Evolutionary conservation across 2,888 invertebrate species (phyloP).

Genomic region (Chloroclystis v-ata): DNA sequence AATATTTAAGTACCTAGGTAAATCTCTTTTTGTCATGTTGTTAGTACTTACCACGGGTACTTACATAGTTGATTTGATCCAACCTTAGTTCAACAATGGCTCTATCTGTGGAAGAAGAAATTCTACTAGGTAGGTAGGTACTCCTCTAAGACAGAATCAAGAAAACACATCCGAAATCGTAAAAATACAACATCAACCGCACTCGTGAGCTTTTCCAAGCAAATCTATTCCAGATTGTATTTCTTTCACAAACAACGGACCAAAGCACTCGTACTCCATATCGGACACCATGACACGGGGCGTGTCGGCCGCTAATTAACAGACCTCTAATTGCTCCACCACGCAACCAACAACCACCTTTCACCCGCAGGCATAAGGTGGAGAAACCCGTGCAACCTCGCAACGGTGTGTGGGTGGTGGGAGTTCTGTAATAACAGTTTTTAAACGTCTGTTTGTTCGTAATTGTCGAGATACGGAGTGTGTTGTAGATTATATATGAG

Average conservation of each 20-base stretch:
- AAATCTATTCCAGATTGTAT: not conserved
- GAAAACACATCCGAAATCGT: no score
- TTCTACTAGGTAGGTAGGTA: no score
- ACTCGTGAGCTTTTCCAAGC: no score
- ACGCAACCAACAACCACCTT: not conserved
- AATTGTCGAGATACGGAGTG: conserved; percentile 4
- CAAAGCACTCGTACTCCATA: conserved; percentile 16
- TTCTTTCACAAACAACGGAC: not conserved
- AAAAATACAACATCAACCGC: no score
- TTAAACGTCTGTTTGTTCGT: conserved; percentile 24
- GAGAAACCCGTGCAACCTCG: not conserved
- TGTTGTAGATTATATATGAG: not conserved
- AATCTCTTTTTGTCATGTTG: no score
- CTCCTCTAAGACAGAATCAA: no score
- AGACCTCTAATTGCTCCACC: conserved; percentile 18
- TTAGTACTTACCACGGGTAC: no score
- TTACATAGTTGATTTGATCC: no score
- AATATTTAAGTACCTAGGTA: no score
- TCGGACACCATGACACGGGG: conserved; percentile 23
- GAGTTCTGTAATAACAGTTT: conserved; percentile 25
- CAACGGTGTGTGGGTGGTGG: conserved; percentile 25
- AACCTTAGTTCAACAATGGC: no score
- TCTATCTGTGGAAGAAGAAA: no score
- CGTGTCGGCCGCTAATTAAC: conserved; percentile 30
- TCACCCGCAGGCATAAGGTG: not conserved